phyloP scores from a whole-genome alignment of 2,113 vertebrate genomes.

The Leptobrachium ailaonicum region DNA sequence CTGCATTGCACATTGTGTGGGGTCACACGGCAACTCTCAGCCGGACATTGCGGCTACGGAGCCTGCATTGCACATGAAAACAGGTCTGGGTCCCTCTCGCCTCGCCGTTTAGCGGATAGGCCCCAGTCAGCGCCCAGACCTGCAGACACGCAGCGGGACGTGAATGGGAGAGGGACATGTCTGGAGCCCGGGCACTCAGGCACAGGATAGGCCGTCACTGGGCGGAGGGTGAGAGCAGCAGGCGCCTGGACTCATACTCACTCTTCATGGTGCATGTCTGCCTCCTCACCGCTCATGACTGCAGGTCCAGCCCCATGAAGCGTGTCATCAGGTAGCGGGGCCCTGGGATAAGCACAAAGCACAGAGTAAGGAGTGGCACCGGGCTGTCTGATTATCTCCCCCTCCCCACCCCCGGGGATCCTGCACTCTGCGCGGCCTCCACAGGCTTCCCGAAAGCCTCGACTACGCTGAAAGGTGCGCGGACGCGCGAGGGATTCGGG shows the following conservation, averaged over 20 bases:
- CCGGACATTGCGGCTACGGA: no score
- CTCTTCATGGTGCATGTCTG: slow-evolving; percentile 35
- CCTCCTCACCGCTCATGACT: slow-evolving; percentile 32
- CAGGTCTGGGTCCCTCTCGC: no score
- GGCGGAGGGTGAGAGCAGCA: neutral
- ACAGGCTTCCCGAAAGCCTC: slow-evolving; percentile 5
- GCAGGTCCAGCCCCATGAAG: slow-evolving; percentile 39
- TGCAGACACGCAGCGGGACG: no score
- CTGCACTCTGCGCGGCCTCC: slow-evolving; percentile 9
- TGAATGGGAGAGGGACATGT: no score
- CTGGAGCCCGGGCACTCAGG: no score
- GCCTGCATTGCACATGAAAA: no score
- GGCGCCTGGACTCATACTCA: neutral
- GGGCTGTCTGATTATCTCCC: no score
- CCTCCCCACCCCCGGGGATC: neutral
- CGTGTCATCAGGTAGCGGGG: slow-evolving; percentile 35
- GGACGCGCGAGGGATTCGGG: neutral
- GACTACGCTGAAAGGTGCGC: slow-evolving; percentile 6
- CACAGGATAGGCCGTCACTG: no score
- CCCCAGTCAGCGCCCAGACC: no score
- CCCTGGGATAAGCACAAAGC: slow-evolving; percentile 6
- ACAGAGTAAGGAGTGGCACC: slow-evolving; percentile 27
- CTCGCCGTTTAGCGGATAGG: no score
- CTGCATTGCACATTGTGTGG: no score
- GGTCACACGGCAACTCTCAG: no score